Conservation (phyloP, 2,113 vertebrate genomes). For the Cervus canadensis region DNA sequence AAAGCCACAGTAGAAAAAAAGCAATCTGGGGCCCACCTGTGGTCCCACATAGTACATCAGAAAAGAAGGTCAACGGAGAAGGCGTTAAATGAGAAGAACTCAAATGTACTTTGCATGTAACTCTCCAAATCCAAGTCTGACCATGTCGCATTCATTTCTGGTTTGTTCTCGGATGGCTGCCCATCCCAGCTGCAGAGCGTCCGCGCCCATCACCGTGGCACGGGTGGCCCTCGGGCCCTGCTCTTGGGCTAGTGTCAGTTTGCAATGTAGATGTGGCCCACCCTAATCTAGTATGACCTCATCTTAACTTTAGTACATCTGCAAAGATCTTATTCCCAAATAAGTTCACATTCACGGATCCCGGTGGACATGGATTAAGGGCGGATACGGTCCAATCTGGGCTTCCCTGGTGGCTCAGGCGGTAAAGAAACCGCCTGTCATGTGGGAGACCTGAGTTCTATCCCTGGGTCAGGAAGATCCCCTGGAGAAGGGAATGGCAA, state of each 20-base stretch:
- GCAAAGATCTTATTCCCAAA: neutral
- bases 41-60: neutral
- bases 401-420: neutral
- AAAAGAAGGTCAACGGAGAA: accelerated
- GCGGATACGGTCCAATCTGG: accelerated
- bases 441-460: neutral
- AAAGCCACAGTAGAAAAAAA: neutral
- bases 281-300: neutral
- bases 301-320: neutral
- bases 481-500: neutral
- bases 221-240: neutral
- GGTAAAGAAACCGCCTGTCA: neutral
- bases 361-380: accelerated
- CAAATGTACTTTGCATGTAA: too few species aligned
- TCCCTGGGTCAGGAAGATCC: neutral
- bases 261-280: neutral
- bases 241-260: neutral
- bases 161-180: neutral
- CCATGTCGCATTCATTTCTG: accelerated
- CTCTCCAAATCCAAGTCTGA: neutral
- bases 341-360: neutral
- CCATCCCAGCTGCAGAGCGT: neutral
- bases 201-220: accelerated
- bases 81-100: neutral
- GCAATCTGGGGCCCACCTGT: neutral